Evolutionary conservation across 92 coral and sea anemone species (phyloP), one percentile per base, ranked within the genome.

Genomic region (Actinernus sp.): DNA sequence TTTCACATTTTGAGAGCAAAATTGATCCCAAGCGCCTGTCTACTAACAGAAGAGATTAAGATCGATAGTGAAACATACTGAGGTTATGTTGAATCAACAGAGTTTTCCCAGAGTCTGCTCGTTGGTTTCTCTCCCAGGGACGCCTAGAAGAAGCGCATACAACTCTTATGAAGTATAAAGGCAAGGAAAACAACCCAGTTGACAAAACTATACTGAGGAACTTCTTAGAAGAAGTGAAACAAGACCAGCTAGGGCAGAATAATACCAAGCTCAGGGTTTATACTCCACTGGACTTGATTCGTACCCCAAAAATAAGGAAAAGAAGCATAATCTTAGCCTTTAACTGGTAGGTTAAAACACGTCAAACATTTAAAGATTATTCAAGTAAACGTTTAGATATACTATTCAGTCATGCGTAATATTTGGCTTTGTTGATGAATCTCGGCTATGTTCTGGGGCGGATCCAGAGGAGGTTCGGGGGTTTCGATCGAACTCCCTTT

Each of bases 81-180:
- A n/a, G n/a, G n/a, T n/a, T n/a, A n/a, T n/a, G n/a, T n/a, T n/a
- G n/a, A n/a, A n/a, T n/a, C n/a, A n/a, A n/a, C n/a, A n/a, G n/a
- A n/a, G n/a, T n/a, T n/a, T n/a, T n/a, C n/a, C 92, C 92, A 1
- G 92, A 86, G 67, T 86, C 92, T 38, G 61, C 84, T 33, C 77
- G 92, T 25, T 86, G 92, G 92, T 65, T 86, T 28, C 65, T 86
- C 23, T 44, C 82, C 44, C 82, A 80, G 3, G 68, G 76, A 11
- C 71, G 71, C 2, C 61, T 86, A 10, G 79, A 86, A 3, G 79
- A 63, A 23, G 83, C 92, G 18, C 79, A 58, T 44, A 57, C 12
- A 6, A 47, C 66, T 56, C 63, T 86, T 27, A 51, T 65, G 74
- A 86, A 60, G 28, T 79, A 40, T 49, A 83, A 73, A 22, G 63